Percentiles rank a stretch among this genome's conserved stretches.
Evolutionary conservation across 2,113 vertebrate species (phyloP).

Genomic region (Oreochromis spilurus): DNA sequence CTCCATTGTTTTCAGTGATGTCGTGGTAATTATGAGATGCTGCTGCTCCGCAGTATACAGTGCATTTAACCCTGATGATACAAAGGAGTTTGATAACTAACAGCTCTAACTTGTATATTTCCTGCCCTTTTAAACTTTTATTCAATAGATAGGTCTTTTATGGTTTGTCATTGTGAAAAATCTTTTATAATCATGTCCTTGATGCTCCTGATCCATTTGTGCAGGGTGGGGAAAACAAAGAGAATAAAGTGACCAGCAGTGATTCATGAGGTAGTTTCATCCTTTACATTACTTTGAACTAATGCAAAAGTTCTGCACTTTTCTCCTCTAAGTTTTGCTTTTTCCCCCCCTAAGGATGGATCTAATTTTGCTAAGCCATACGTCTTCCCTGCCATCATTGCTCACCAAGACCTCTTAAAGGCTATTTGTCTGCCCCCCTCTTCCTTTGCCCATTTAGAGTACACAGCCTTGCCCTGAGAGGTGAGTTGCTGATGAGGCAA

Average conservation of each 20-base stretch:
- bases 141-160: neutral
- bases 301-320: conserved; percentile 6
- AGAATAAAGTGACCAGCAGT: neutral
- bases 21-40: neutral
- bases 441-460: conserved; percentile 26
- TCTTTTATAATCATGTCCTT: neutral
- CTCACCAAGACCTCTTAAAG: conserved; percentile 45
- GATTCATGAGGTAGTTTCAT: neutral
- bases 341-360: neutral
- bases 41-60: neutral
- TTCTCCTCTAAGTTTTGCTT: neutral
- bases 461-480: conserved; percentile 17
- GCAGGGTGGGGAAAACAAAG: neutral
- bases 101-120: neutral
- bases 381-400: conserved; percentile 16
- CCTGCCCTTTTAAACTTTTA: neutral
- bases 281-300: neutral
- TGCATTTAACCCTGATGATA: neutral
- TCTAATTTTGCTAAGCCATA: conserved; percentile 42
- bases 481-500: conserved; percentile 62
- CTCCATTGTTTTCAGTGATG: neutral
- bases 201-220: neutral
- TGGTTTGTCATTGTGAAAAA: neutral
- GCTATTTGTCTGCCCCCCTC: conserved; percentile 37
- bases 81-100: neutral